Conservation (phyloP, 2,888 invertebrate genomes). For the Tenthredo distinguenda region DNA sequence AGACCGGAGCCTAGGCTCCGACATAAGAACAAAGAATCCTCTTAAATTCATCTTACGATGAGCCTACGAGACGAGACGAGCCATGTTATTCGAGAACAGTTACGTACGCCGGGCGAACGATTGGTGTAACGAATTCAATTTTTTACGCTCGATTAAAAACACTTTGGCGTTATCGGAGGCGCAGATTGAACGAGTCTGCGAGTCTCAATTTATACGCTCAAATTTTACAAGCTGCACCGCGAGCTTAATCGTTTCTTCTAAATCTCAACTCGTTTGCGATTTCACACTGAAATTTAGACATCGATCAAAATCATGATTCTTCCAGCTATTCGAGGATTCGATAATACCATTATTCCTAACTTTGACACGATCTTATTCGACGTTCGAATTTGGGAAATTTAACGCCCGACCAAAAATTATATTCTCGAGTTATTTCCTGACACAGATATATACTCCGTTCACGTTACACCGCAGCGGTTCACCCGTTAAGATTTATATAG, state of each 20-base stretch:
- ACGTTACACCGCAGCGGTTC: neutral
- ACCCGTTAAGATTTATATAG: conserved; percentile 26
- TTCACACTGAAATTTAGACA: neutral
- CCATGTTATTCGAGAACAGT: conserved; percentile 66
- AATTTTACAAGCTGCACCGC: neutral
- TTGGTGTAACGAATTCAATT: conserved; percentile 78
- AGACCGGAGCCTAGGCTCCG: conserved; percentile 35
- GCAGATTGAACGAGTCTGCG: conserved; percentile 5
- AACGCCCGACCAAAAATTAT: neutral
- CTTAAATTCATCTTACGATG: conserved; percentile 35
- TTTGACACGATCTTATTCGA: neutral
- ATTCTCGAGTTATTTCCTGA: neutral
- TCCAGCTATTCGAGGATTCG: neutral
- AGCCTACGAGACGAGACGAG: conserved; percentile 61
- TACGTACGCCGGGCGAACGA: conserved; percentile 67
- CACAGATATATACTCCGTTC: conserved; percentile 9
- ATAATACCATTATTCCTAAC: neutral
- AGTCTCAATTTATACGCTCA: neutral
- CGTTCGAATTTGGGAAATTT: conserved; percentile 27
- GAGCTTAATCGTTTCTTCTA: neutral
- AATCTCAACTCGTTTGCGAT: neutral
- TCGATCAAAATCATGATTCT: neutral
- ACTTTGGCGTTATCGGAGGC: conserved; percentile 61
- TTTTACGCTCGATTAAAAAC: conserved; percentile 77
- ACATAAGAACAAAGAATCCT: conserved; percentile 49